Evolutionary conservation across 2,113 vertebrate genomes (phyloP).

Genomic region (Nymphicus hollandicus): DNA sequence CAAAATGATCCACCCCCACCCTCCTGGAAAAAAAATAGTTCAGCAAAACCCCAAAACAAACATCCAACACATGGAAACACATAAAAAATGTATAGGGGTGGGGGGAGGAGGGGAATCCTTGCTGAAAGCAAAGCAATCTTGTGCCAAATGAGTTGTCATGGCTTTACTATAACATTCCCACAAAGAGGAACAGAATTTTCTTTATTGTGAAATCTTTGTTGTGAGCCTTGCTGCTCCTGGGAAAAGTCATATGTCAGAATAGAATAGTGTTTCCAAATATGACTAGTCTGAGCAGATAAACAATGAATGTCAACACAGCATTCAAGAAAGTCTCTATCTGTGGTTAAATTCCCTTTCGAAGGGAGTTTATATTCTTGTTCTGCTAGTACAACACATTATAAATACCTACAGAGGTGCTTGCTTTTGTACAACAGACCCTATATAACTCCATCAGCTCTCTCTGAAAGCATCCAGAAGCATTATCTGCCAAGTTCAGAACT

Average conservation of each 20-base stretch:
- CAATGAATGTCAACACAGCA: slow-evolving; percentile 59
- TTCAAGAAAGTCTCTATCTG: slow-evolving; percentile 42
- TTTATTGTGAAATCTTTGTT: slow-evolving; percentile 65
- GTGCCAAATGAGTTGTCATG: slow-evolving; percentile 50
- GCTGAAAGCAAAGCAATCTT: slow-evolving; percentile 8
- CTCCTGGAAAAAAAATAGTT: neutral
- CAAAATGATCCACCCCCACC: neutral
- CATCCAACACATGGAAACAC: neutral
- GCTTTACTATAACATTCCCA: slow-evolving; percentile 58
- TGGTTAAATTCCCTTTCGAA: neutral
- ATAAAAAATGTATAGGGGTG: neutral
- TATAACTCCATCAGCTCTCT: neutral
- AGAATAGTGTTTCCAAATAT: slow-evolving; percentile 65
- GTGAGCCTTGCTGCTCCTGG: slow-evolving; percentile 59
- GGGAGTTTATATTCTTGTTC: neutral
- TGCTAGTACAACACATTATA: neutral
- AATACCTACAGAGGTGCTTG: neutral
- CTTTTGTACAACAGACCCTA: neutral
- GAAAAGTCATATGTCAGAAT: slow-evolving; percentile 68
- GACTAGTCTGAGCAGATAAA: slow-evolving; percentile 64
- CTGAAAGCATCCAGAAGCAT: neutral
- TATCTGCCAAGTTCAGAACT: neutral
- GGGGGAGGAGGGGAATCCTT: neutral
- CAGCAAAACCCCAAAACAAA: neutral
- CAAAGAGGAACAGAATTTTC: slow-evolving; percentile 43